Evolutionary conservation across 2,888 invertebrate species (phyloP).

Genomic region (Sphaeridia pumilis): DNA sequence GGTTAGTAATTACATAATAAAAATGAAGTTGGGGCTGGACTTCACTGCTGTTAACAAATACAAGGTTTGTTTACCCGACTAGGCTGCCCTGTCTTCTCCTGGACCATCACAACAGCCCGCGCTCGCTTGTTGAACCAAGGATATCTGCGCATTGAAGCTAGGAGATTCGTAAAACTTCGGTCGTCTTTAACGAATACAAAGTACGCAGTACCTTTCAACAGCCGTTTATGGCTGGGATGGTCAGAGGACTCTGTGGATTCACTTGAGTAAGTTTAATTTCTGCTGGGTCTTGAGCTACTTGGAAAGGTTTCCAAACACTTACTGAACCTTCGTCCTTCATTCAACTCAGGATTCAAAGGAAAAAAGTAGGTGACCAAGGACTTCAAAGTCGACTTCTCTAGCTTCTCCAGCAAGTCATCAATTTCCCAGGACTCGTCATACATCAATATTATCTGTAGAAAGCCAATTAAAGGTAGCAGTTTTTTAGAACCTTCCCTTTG

Average conservation of each 20-base stretch:
- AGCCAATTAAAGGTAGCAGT: too few relatives aligned
- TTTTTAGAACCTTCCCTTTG: too few relatives aligned
- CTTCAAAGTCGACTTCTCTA: constrained; percentile 20
- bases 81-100: constrained; percentile 25
- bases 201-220: constrained; percentile 31
- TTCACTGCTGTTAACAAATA: too few relatives aligned
- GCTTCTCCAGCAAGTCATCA: constrained; percentile 23
- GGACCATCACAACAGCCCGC: constrained; percentile 22
- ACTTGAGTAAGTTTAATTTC: background rate
- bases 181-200: constrained; percentile 30
- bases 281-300: too few relatives aligned
- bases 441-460: constrained; percentile 24
- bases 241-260: constrained; percentile 21
- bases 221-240: constrained; percentile 25
- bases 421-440: constrained; percentile 36
- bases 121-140: constrained; percentile 27
- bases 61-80: constrained; percentile 26
- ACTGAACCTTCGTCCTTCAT: constrained; percentile 16
- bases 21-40: too few relatives aligned
- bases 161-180: constrained; percentile 25
- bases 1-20: too few relatives aligned
- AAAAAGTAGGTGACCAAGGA: constrained; percentile 33
- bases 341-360: constrained; percentile 23
- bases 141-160: constrained; percentile 14
- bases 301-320: background rate